Base-by-base conservation (phyloP, 2,797 vertebrate genomes). In the Gouania willdenowi region DNA sequence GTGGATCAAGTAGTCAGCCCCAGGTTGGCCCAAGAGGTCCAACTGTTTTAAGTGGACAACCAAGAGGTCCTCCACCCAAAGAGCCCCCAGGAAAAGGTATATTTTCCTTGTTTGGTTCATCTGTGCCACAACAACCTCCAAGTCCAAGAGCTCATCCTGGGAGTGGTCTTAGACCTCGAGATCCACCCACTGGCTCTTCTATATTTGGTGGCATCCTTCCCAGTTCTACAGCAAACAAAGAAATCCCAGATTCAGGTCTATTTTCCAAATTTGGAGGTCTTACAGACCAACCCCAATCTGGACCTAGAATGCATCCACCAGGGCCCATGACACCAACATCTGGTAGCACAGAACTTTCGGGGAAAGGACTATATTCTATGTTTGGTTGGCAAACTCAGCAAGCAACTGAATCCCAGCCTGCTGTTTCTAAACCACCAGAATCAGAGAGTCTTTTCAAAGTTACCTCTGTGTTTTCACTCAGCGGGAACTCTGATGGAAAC, bases 71-170 rank as follows among this genome's bases (percentile, higher is more conserved):
- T 35, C 43, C 67, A 45, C 53, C 70, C 15, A 83, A 85, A 76
- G 86, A 87, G 60, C 33, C 84, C 27, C 48, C 65, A 36, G 60
- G 76, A 20, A 88, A 86, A 82, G 77, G 82, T 16, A 27, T 89
- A 9, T 89, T 90, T 78, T 90, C 88, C 8, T 80, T 89, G 72
- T 90, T 91, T 68, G 62, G 79, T 64, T 42, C 65, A 30, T 47
- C 83, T 76, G 37, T 59, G 8, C 34, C 75, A 20, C 84, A 86
- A 19, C 72, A 77, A 54, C 39, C 76, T 62, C 46, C 66, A 4
- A 59, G 51, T 44, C 70, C 74, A 9, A 79, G 54, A 65, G 54
- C 44, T 42, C 58, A 56, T 38, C 31, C 33, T 51, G 41, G 30
- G 6, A n/a, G 13, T 22, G 41, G 14, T 42, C n/a, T 58, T 11